Conservation (phyloP, 1,140 invertebrate species). For the Aleiodes sp. region DNA sequence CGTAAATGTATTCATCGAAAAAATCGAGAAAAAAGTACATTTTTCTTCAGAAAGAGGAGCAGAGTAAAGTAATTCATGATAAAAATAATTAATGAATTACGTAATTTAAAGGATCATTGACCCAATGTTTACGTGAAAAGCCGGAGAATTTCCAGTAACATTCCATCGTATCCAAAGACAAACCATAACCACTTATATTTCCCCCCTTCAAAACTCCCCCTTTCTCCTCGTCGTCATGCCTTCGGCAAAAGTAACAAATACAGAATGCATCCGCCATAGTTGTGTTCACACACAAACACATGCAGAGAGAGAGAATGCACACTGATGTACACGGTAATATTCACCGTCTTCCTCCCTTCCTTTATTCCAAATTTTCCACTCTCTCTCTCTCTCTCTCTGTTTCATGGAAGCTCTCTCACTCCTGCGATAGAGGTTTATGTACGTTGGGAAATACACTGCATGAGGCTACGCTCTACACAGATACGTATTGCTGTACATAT, state of each 20-base stretch:
- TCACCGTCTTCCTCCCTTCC: background rate
- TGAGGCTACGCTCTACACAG: slow-evolving; percentile 5
- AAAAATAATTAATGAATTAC: too few species aligned
- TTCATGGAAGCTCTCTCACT: background rate
- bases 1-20: background rate
- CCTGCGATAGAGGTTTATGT: background rate
- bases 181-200: slow-evolving; percentile 7
- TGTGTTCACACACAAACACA: slow-evolving; percentile 1
- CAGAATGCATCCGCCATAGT: slow-evolving; percentile 6
- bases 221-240: background rate
- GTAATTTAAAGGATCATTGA: too few species aligned
- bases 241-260: background rate
- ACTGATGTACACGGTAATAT: slow-evolving; percentile 5
- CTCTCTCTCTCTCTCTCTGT: background rate
- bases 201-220: background rate
- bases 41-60: too few species aligned
- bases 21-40: background rate
- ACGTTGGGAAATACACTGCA: background rate
- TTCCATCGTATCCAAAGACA: background rate
- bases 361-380: background rate
- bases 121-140: background rate
- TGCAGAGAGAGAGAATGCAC: background rate
- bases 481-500: background rate
- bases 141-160: background rate
- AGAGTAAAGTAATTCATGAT: too few species aligned